Conservation (phyloP, 2,888 invertebrate genomes). For the Coleophora flavipennella region DNA sequence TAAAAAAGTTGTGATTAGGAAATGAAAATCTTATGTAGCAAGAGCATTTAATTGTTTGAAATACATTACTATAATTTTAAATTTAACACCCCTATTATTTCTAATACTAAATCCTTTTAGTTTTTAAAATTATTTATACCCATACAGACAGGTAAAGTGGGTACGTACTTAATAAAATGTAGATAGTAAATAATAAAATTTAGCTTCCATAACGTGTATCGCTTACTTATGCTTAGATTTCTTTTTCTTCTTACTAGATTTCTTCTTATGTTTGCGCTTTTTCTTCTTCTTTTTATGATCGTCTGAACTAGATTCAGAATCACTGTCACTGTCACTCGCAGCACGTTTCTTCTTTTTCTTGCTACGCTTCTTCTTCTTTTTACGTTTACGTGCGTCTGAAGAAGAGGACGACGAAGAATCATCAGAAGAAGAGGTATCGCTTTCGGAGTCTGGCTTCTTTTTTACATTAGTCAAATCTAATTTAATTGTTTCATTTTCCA, state of each 20-base stretch:
- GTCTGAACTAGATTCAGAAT: slow-evolving; percentile 78
- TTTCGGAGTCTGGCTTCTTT: slow-evolving; percentile 60
- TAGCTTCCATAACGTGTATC: neutral
- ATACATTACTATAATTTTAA: too few species aligned
- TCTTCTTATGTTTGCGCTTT: slow-evolving; percentile 79
- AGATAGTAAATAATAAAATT: neutral
- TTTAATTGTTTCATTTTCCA: slow-evolving; percentile 58
- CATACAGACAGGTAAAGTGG: too few species aligned
- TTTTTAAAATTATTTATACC: too few species aligned
- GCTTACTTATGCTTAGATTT: slow-evolving; percentile 72
- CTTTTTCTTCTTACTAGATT: slow-evolving; percentile 80
- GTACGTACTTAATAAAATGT: neutral
- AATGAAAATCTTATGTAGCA: too few species aligned
- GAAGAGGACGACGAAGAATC: slow-evolving; percentile 66
- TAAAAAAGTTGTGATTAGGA: too few species aligned
- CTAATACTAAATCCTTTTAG: too few species aligned
- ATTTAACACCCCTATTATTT: too few species aligned
- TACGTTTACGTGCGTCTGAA: slow-evolving; percentile 70
- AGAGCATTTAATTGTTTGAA: too few species aligned
- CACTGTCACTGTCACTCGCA: slow-evolving; percentile 75
- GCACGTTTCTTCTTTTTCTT: slow-evolving; percentile 75
- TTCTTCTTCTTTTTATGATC: slow-evolving; percentile 78
- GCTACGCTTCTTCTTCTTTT: slow-evolving; percentile 75
- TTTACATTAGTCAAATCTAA: slow-evolving; percentile 62
- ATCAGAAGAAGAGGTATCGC: slow-evolving; percentile 57